Conservation (phyloP, 2,797 vertebrate species). For the Triplophysa yarkandensis region DNA sequence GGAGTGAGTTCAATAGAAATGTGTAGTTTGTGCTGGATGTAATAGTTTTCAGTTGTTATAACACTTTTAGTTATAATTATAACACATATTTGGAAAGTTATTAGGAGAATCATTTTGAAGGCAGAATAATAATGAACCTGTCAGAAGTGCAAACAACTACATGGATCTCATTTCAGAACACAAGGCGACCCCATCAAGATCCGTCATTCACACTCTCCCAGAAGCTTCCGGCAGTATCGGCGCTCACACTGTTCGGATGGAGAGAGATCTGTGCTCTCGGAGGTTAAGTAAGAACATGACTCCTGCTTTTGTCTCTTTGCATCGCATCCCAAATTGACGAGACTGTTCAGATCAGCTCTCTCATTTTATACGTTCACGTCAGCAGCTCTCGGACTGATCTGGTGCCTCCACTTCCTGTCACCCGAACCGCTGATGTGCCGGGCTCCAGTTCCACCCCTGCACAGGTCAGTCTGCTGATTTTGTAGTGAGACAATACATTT, state of each 20-base stretch:
- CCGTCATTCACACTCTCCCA: conserved; percentile 84
- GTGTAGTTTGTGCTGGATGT: too few relatives aligned
- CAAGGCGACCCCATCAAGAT: conserved; percentile 86
- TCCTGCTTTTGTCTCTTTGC: neutral
- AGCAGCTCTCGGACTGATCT: conserved; percentile 71
- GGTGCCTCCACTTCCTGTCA: conserved; percentile 84
- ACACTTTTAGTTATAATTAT: too few relatives aligned
- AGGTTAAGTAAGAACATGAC: conserved; percentile 81
- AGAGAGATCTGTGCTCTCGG: conserved; percentile 86
- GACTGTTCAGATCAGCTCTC: conserved; percentile 5
- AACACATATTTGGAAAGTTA: too few relatives aligned
- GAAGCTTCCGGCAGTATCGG: conserved; percentile 84
- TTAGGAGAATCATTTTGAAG: neutral
- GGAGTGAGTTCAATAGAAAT: conserved; percentile 81
- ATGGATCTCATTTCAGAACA: conserved; percentile 71
- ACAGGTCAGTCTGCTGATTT: conserved; percentile 68
- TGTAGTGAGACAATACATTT: too few relatives aligned
- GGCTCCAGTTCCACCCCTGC: conserved; percentile 66
- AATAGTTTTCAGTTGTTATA: neutral
- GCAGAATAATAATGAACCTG: neutral
- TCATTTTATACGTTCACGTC: neutral
- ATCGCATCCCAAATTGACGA: neutral
- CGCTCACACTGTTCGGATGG: conserved; percentile 87
- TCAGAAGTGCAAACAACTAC: neutral
- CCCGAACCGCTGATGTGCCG: conserved; percentile 78